These are phyloP conservation scores for Luidia sarsii DNA, from an alignment of 53 echinoderm and acorn worm genomes.

Conservation along the genomic window DNA sequence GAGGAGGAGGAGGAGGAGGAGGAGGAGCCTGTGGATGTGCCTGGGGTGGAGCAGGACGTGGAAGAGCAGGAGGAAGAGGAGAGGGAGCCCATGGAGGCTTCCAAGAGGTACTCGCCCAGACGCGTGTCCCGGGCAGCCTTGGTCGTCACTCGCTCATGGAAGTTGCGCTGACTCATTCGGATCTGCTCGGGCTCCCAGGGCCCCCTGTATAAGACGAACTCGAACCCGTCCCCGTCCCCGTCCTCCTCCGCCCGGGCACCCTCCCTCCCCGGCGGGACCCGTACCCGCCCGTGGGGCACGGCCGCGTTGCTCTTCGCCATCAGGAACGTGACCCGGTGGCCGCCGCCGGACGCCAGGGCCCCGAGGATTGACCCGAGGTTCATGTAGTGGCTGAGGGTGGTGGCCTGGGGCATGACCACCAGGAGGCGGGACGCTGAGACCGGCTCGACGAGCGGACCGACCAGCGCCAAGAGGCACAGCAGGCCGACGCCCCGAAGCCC, in stretches of 20 bases:
- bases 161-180: not conserved
- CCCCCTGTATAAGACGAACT: not conserved
- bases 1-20: too few species aligned
- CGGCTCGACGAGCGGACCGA: too few species aligned
- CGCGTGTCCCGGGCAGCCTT: not conserved
- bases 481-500: too few species aligned
- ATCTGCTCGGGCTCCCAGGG: not conserved
- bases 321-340: conserved; percentile 2
- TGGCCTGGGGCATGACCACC: conserved; percentile 54
- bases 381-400: conserved; percentile 68
- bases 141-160: conserved; percentile 71
- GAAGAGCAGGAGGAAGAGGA: too few species aligned
- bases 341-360: conserved; percentile 84
- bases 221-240: conserved; percentile 81
- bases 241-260: conserved; percentile 88
- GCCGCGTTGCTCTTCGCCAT: not conserved
- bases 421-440: conserved; percentile 74
- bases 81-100: not conserved
- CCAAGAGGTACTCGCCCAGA: not conserved
- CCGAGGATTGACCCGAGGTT: conserved; percentile 69
- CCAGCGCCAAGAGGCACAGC: too few species aligned
- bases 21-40: too few species aligned
- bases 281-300: not conserved
- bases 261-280: too few species aligned
- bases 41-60: too few species aligned